Evolutionary conservation across 1,140 invertebrate genomes (phyloP).

Genomic region (Atopsyche davidsoni): DNA sequence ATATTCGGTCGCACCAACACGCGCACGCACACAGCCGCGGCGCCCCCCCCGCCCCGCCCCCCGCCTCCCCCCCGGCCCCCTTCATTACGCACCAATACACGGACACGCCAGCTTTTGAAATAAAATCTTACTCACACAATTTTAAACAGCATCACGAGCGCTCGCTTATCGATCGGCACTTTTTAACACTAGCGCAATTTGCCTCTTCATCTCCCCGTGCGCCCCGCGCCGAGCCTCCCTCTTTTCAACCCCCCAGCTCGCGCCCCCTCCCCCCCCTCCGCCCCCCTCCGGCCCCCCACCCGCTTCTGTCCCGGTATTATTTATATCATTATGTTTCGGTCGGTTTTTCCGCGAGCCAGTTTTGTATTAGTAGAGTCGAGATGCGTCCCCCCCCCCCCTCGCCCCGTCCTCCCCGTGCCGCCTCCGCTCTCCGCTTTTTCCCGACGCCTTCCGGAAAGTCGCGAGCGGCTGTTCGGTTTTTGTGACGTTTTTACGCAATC

Average conservation of each 20-base stretch:
- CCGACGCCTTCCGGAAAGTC: too few species aligned
- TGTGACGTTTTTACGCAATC: too few species aligned
- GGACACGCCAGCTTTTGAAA: conserved; percentile 33
- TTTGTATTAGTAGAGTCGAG: conserved; percentile 10
- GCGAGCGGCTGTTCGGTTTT: too few species aligned
- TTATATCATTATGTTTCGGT: conserved; percentile 31
- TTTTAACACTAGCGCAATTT: conserved; percentile 31
- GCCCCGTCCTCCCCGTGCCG: not conserved
- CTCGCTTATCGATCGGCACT: conserved; percentile 31
- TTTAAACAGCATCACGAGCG: conserved; percentile 31
- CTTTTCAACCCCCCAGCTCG: conserved; percentile 1
- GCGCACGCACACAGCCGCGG: conserved; percentile 32
- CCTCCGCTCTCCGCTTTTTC: too few species aligned
- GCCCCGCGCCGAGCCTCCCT: conserved; percentile 3
- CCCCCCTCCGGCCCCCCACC: conserved; percentile 13
- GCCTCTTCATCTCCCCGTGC: conserved; percentile 23
- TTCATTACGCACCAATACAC: conserved; percentile 32
- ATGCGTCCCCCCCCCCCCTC: not conserved
- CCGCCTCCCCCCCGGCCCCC: conserved; percentile 26
- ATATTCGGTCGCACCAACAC: conserved; percentile 18
- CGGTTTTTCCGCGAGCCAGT: conserved; percentile 29
- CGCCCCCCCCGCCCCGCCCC: conserved; percentile 32
- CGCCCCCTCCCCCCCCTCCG: conserved; percentile 4
- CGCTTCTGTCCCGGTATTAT: conserved; percentile 26
- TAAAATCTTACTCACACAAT: conserved; percentile 32